phyloP scores from a whole-genome alignment of 2,888 invertebrate genomes.

The Tipula vernalis region DNA sequence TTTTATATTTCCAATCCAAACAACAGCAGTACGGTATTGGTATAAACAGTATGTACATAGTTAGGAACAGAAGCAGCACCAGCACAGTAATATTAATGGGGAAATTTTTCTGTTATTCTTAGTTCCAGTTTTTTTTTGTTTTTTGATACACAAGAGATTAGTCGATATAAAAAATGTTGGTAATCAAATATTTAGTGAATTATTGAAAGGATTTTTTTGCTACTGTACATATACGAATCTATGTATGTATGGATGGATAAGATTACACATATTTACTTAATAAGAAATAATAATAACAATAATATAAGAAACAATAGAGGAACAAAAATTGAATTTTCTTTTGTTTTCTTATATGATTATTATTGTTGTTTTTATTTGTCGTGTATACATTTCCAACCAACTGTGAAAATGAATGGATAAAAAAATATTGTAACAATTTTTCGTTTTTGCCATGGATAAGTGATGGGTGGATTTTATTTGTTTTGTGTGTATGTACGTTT shows the following conservation, averaged over 20 bases:
- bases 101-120: background rate
- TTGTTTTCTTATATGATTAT: background rate
- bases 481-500: background rate
- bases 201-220: background rate
- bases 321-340: background rate
- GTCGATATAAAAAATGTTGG: background rate
- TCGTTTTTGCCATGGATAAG: background rate
- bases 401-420: background rate
- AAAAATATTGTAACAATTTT: background rate
- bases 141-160: background rate
- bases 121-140: background rate
- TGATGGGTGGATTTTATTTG: background rate
- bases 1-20: background rate
- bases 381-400: background rate
- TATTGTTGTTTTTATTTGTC: background rate
- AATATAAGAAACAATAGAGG: background rate
- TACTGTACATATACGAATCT: background rate
- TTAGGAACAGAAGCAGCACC: background rate
- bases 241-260: background rate
- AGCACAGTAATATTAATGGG: background rate
- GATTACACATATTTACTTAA: background rate
- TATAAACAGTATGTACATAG: background rate
- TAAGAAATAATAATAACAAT: background rate
- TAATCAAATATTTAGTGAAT: background rate
- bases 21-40: background rate